A percentile compares a stretch with the other conserved stretches of the same genome.
phyloP scores from a whole-genome alignment of 2,888 invertebrate genomes.

The Athrips mouffetella region DNA sequence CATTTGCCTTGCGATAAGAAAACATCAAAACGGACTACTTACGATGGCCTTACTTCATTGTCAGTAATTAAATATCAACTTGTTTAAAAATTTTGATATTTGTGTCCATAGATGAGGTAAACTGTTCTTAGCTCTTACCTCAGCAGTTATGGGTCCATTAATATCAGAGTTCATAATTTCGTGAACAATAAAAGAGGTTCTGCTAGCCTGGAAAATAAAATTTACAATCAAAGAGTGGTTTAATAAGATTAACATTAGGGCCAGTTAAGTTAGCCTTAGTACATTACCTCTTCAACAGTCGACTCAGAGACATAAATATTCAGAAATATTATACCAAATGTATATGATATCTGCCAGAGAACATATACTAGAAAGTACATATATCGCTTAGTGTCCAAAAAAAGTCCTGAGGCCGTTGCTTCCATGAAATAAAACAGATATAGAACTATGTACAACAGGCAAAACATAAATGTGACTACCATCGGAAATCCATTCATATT shows the following conservation, averaged over 20 bases:
- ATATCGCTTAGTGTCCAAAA: slow-evolving; percentile 45
- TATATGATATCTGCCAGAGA: slow-evolving; percentile 48
- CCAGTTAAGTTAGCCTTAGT: too few relatives aligned
- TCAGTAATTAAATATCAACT: too few relatives aligned
- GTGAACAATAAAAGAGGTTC: slow-evolving; percentile 42
- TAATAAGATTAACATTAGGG: too few relatives aligned
- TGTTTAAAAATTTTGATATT: too few relatives aligned
- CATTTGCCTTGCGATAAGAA: too few relatives aligned
- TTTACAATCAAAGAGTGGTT: too few relatives aligned
- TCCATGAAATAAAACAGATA: slow-evolving; percentile 64
- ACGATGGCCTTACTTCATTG: too few relatives aligned
- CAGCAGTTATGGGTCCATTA: slow-evolving; percentile 38
- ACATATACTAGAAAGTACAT: slow-evolving; percentile 46
- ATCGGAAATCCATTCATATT: slow-evolving; percentile 43
- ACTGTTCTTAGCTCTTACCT: too few relatives aligned
- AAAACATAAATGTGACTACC: slow-evolving; percentile 38
- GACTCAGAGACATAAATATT: slow-evolving; percentile 43
- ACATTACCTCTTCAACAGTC: slow-evolving; percentile 42
- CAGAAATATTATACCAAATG: slow-evolving; percentile 37
- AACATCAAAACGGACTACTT: too few relatives aligned
- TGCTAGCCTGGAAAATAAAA: slow-evolving; percentile 43
- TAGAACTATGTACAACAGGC: slow-evolving; percentile 39
- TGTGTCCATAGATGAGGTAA: neutral
- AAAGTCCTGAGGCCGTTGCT: slow-evolving; percentile 54
- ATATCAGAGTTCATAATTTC: slow-evolving; percentile 51